Conservation (phyloP, 2,797 vertebrate species). For the Coracias cyanogaster region DNA sequence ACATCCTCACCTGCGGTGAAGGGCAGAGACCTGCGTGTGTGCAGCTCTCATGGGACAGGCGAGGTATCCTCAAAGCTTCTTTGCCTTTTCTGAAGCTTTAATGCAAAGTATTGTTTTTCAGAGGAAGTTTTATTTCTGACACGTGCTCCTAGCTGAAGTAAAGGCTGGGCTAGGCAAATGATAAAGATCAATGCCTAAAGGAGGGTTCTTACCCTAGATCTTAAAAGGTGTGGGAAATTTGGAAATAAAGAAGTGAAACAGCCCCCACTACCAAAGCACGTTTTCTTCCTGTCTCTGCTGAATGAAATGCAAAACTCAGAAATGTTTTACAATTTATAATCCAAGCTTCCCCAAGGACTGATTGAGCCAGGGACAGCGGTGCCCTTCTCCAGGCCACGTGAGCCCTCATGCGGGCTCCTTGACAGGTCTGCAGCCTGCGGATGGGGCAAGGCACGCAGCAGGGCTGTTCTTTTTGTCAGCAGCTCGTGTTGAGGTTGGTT, state of each 20-base stretch:
- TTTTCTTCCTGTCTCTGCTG: neutral
- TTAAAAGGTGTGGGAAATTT: neutral
- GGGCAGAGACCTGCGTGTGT: neutral
- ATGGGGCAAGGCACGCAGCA: neutral
- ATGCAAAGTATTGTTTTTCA: neutral
- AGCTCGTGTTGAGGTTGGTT: rapidly evolving
- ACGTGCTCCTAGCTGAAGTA: neutral
- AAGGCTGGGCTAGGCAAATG: neutral
- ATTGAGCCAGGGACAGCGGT: neutral
- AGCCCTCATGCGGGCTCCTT: neutral
- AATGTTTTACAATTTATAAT: neutral
- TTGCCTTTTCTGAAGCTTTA: neutral
- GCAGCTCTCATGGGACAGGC: neutral
- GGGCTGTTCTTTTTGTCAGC: neutral
- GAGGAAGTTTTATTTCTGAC: neutral
- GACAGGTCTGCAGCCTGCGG: rapidly evolving
- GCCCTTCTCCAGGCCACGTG: neutral
- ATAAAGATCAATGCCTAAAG: neutral
- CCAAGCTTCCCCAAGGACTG: neutral
- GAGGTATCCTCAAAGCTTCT: neutral
- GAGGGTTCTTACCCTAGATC: neutral
- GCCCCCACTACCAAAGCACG: neutral
- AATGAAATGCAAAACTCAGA: neutral
- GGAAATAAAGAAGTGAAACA: neutral
- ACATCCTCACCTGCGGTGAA: neutral